Evolutionary conservation across 2,888 invertebrate genomes (phyloP), one percentile per base, ranked within the genome.

Genomic region (Diogma glabrata): DNA sequence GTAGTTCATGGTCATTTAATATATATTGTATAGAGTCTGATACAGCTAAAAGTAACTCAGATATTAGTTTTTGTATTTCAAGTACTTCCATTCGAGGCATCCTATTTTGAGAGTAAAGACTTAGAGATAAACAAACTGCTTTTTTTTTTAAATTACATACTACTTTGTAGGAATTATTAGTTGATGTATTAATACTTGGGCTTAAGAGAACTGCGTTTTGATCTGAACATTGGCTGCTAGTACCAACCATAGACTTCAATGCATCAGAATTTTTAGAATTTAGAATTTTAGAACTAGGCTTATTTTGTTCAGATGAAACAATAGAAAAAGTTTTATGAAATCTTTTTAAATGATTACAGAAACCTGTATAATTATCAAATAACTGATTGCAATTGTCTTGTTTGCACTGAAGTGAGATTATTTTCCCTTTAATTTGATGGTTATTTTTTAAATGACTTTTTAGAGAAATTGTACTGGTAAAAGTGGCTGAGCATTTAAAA

Each of bases 381-480:
- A 49, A 5, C 28, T 53, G 51, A n/a, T 49, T 49, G 19, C 53
- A 53, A 28, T 51, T 38, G 36, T 49, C n/a, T 51, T 53, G 53
- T 22, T 49, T 46, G 19, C 53, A 53, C 19, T 46, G 49, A 12
- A 53, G 10, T 24, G 22, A 45, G 16, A 8, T 38, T 38, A 16
- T 14, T 19, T 26, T 51, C 19, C 20, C 12, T 14, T 43, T 22
- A 8, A 51, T 36, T 36, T 43, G 49, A 49, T 53, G 53, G 33
- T 28, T 10, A 24, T 48, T 19, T 53, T 52, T 51, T 14, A 52
- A 38, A 50, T 52, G 52, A 24, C 16, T 10, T 17, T 36, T 51
- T 10, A 53, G 16, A 36, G 12, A 8, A 24, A n/a, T 23, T 19
- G 26, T 26, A 28, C 19, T 28, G 17, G 22, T 14, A 50, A 50